Evolutionary conservation across 2,113 vertebrate species (phyloP).

Genomic region (Oreochromis tanganicae): DNA sequence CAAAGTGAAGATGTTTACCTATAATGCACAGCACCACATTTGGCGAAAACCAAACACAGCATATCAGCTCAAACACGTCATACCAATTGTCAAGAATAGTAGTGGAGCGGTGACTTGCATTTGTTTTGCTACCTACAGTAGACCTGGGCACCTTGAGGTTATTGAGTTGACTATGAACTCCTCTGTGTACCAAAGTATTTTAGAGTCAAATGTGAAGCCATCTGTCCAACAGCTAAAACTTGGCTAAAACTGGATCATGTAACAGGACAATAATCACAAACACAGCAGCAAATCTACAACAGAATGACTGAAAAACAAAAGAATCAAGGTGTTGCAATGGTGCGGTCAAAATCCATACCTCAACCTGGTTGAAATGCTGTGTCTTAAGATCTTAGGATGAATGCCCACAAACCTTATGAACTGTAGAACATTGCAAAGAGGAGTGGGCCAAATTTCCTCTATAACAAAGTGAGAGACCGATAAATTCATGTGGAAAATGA

Average conservation of each 20-base stretch:
- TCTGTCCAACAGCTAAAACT: not conserved
- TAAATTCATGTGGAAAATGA: not conserved
- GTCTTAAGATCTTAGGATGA: not conserved
- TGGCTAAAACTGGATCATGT: not conserved
- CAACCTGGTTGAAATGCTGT: not conserved
- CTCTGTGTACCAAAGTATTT: not conserved
- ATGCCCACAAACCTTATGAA: not conserved
- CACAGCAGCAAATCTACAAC: not conserved
- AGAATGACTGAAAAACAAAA: not conserved
- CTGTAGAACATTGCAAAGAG: not conserved
- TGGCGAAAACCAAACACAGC: not conserved
- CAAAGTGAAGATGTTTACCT: not conserved
- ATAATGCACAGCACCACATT: not conserved
- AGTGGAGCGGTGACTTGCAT: not conserved
- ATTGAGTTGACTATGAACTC: not conserved
- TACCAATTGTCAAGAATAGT: not conserved
- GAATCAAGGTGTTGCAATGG: not conserved
- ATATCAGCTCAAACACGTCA: not conserved
- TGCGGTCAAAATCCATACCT: not conserved
- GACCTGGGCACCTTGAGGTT: not conserved
- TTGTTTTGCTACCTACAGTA: not conserved
- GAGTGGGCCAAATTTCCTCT: not conserved
- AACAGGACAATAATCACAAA: not conserved
- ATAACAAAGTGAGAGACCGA: accelerated
- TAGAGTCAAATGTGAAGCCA: not conserved